Percentiles rank a stretch among this genome's conserved stretches.
These are phyloP conservation scores for Ivindomyrus marchei DNA, from an alignment of 2,113 vertebrate genomes.

Conservation along the genomic window DNA sequence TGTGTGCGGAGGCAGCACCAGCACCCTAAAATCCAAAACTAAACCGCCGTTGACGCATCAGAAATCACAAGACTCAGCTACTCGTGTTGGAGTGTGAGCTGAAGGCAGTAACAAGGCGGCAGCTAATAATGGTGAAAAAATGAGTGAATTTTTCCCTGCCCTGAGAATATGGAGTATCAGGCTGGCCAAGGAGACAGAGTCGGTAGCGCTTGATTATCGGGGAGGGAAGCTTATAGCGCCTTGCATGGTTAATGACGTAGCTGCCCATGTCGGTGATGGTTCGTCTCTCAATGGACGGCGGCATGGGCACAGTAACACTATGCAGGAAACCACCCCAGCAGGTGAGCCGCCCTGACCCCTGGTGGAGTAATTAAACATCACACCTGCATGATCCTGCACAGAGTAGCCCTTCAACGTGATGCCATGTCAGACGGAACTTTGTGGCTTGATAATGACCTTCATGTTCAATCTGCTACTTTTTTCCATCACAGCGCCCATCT, in stretches of 20 bases:
- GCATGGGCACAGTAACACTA: not conserved
- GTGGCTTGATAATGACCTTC: not conserved
- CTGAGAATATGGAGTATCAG: not conserved
- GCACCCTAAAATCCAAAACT: not conserved
- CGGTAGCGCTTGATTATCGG: constrained; percentile 64
- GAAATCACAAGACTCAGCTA: not conserved
- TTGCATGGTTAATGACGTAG: constrained; percentile 97
- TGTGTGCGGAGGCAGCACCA: not conserved
- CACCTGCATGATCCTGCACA: not conserved
- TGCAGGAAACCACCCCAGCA: not conserved
- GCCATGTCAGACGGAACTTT: not conserved
- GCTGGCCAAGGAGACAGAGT: constrained; percentile 66
- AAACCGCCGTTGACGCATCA: not conserved
- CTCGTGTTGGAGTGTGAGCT: constrained; percentile 52
- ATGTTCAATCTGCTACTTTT: not conserved
- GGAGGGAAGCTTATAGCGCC: constrained; percentile 88
- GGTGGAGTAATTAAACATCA: not conserved
- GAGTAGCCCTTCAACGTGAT: not conserved
- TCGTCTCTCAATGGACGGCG: not conserved
- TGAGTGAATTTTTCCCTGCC: not conserved
- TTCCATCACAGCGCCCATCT: not conserved
- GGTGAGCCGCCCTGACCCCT: not conserved
- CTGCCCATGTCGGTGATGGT: constrained; percentile 89
- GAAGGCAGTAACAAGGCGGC: constrained; percentile 52
- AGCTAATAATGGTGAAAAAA: constrained; percentile 37